phyloP scores from a whole-genome alignment of 2,797 vertebrate species.

The Euphonia xanthogaster region DNA sequence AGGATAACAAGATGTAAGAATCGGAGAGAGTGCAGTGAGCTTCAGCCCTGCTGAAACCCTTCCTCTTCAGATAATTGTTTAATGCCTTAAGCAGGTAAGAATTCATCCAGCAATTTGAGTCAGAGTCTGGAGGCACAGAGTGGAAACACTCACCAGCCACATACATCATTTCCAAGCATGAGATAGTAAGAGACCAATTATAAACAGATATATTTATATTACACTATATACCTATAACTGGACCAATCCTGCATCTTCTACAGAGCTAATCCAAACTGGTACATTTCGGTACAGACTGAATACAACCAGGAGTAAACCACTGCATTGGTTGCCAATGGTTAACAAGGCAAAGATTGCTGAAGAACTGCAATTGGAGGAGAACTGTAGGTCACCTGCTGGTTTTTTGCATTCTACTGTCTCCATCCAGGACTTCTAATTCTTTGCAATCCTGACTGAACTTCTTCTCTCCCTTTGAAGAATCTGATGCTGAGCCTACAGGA shows the following conservation, averaged over 20 bases:
- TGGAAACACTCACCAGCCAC: not conserved
- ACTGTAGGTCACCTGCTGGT: not conserved
- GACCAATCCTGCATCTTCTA: not conserved
- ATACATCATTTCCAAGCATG: accelerated
- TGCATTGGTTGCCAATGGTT: not conserved
- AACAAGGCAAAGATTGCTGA: not conserved
- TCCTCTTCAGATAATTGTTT: not conserved
- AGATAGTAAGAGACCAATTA: not conserved
- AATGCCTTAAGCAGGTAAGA: not conserved
- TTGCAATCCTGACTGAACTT: not conserved
- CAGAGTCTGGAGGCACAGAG: not conserved
- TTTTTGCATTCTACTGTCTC: not conserved
- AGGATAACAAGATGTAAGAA: not conserved
- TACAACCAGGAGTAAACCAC: not conserved
- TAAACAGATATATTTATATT: not conserved
- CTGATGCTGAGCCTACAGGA: not conserved
- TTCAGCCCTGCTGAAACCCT: not conserved
- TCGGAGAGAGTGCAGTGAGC: not conserved
- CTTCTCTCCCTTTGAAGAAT: not conserved
- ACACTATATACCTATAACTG: not conserved
- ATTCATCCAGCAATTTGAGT: not conserved
- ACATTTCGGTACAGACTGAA: not conserved
- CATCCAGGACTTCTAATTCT: not conserved
- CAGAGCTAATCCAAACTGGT: not conserved
- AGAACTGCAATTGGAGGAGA: not conserved